Evolutionary conservation across 2,888 invertebrate genomes (phyloP).

Genomic region (Plagiodera versicolora): DNA sequence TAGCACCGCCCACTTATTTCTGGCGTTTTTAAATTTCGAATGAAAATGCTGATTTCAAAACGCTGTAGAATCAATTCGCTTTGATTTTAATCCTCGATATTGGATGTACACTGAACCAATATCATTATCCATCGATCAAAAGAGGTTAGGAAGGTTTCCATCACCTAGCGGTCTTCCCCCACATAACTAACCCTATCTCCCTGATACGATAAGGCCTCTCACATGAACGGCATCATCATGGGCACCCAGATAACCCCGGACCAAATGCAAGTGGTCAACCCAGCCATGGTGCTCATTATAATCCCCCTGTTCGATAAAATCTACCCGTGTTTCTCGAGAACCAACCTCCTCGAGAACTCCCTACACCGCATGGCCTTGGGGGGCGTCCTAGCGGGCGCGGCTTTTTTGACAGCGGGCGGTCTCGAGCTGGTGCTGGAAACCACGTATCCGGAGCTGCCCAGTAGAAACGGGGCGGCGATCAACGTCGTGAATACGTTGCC

Average conservation of each 20-base stretch:
- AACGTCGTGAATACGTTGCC: constrained; percentile 66
- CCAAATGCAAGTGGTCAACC: constrained; percentile 81
- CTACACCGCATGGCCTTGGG: constrained; percentile 77
- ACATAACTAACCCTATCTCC: neutral
- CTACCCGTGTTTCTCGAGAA: constrained; percentile 59
- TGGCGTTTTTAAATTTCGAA: too few species aligned
- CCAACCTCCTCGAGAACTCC: constrained; percentile 58
- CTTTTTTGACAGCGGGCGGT: constrained; percentile 53
- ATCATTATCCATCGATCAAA: too few species aligned
- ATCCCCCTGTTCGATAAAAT: constrained; percentile 66
- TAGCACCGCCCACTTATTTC: too few species aligned
- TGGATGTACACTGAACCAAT: too few species aligned
- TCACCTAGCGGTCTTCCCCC: neutral
- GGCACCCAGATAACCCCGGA: constrained; percentile 71
- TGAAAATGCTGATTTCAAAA: too few species aligned
- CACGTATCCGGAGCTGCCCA: constrained; percentile 54
- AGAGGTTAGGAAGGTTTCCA: too few species aligned
- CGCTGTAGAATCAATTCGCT: too few species aligned
- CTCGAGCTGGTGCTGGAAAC: constrained; percentile 61
- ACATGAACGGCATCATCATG: constrained; percentile 66
- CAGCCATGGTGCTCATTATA: constrained; percentile 69
- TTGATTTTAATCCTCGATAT: too few species aligned
- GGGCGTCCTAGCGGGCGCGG: constrained; percentile 61
- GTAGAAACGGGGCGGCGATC: constrained; percentile 55
- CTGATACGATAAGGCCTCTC: constrained; percentile 66